These are phyloP conservation scores for Lasioglossum malachurum DNA, from an alignment of 2,888 invertebrate genomes.

Conservation along the genomic window DNA sequence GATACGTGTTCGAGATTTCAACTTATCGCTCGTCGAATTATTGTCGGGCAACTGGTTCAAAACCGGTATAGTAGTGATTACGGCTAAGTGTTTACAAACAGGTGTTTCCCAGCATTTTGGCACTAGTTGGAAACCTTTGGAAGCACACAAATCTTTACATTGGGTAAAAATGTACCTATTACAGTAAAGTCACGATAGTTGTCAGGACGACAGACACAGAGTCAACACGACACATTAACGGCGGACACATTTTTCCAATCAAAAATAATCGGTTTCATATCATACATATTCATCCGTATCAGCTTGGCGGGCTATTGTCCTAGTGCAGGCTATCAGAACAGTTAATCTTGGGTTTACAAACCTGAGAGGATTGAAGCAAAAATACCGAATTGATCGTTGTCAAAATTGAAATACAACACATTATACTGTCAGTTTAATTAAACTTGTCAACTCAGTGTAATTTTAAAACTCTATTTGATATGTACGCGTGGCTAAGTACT, in stretches of 20 bases:
- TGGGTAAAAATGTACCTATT: too few relatives aligned
- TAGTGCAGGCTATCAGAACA: not conserved
- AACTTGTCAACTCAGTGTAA: not conserved
- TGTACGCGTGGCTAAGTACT: not conserved
- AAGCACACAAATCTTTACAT: too few relatives aligned
- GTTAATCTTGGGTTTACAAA: slow-evolving; percentile 13
- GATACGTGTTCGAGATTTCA: not conserved
- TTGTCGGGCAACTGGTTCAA: not conserved
- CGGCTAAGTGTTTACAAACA: not conserved
- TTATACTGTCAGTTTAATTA: not conserved
- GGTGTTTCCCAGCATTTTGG: not conserved
- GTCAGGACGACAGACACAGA: too few relatives aligned
- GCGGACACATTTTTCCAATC: not conserved
- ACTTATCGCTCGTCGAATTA: not conserved
- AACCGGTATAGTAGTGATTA: not conserved
- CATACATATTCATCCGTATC: slow-evolving; percentile 23
- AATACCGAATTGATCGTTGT: not conserved
- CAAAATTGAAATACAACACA: not conserved
- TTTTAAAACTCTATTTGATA: not conserved
- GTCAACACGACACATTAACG: not conserved
- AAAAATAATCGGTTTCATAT: slow-evolving; percentile 10
- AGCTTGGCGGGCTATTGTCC: not conserved
- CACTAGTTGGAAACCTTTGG: too few relatives aligned
- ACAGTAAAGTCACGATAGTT: too few relatives aligned
- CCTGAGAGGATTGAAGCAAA: slow-evolving; percentile 20